These are phyloP conservation scores for Halcyon smyrnensis DNA, from an alignment of 2,797 vertebrate genomes.

Conservation along the genomic window DNA sequence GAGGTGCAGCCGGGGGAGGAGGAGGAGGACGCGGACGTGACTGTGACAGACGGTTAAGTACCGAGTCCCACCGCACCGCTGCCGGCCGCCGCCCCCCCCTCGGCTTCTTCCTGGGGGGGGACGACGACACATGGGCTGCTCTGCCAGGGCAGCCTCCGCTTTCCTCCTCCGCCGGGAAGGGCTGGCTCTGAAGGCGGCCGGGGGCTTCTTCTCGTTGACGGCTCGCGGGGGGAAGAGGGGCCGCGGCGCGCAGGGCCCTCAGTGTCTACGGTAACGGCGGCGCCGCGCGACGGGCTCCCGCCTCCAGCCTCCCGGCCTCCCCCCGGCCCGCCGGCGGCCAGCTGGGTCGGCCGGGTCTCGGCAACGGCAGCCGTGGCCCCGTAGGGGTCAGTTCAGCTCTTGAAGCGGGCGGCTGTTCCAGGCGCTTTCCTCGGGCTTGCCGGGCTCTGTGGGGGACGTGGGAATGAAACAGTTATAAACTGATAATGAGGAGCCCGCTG, in stretches of 20 bases:
- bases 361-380: background rate
- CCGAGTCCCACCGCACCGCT: background rate
- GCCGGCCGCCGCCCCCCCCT: background rate
- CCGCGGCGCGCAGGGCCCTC: background rate
- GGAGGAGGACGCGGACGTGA: background rate
- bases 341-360: too few relatives aligned
- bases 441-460: fast-evolving
- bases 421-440: background rate
- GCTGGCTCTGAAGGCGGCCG: background rate
- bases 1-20: background rate
- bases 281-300: background rate
- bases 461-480: fast-evolving
- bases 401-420: too few relatives aligned
- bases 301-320: too few relatives aligned
- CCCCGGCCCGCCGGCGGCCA: too few relatives aligned
- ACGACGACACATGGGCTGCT: background rate
- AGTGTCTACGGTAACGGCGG: background rate
- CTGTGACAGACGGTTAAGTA: slow-evolving; percentile 39
- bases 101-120: too few relatives aligned
- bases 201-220: background rate
- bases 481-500: fast-evolving
- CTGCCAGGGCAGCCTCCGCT: too few relatives aligned
- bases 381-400: fast-evolving
- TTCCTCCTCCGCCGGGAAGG: background rate
- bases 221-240: background rate